These are phyloP conservation scores for Gorsachius goisagi DNA, from an alignment of 2,113 vertebrate species.

Conservation along the genomic window DNA sequence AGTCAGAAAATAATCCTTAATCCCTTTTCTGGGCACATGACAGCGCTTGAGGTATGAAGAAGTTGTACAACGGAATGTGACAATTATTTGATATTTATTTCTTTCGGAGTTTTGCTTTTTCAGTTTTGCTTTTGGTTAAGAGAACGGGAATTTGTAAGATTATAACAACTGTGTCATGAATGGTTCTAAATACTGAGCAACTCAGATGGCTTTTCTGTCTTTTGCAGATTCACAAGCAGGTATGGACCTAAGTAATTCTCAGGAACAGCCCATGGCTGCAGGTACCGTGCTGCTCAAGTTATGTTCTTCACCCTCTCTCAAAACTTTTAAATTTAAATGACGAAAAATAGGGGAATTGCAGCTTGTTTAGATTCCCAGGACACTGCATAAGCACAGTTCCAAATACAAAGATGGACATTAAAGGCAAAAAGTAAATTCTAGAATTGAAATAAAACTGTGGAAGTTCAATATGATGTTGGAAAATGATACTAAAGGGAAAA, in stretches of 20 bases:
- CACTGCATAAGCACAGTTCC: neutral
- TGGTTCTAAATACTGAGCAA: neutral
- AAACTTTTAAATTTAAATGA: neutral
- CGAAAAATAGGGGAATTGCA: neutral
- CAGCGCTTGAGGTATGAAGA: neutral
- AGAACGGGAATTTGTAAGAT: neutral
- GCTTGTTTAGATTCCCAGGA: neutral
- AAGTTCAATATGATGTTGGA: neutral
- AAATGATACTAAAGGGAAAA: neutral
- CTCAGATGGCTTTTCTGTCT: neutral
- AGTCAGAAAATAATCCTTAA: neutral
- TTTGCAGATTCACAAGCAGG: slow-evolving; percentile 68
- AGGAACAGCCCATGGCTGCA: slow-evolving; percentile 67
- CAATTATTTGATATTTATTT: neutral
- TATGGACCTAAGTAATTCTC: slow-evolving; percentile 69
- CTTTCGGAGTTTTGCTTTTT: neutral
- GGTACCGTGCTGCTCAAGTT: slow-evolving; percentile 51
- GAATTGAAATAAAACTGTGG: neutral
- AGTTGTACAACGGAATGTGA: neutral
- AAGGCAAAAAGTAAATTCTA: neutral
- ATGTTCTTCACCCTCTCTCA: neutral
- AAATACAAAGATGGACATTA: neutral
- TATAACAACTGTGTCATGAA: accelerated
- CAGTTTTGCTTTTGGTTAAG: neutral
- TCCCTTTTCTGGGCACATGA: neutral